A percentile compares a stretch with the other conserved stretches of the same genome.
phyloP scores from a whole-genome alignment of 1,140 invertebrate genomes.

The Diploscapter pachys region DNA sequence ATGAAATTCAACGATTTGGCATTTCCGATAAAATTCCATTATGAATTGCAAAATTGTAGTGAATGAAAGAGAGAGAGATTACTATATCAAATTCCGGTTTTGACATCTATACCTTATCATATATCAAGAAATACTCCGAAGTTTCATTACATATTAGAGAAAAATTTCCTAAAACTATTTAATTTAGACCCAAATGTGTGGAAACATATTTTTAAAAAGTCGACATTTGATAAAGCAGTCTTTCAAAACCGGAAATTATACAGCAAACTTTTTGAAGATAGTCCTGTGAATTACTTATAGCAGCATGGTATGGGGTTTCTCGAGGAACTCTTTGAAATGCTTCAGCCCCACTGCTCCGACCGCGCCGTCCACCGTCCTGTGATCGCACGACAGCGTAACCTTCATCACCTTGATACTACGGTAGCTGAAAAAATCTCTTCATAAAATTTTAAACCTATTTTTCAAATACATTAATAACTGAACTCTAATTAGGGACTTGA shows the following conservation, averaged over 20 bases:
- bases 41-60: no score
- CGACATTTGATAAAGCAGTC: neutral
- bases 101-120: no score
- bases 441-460: neutral
- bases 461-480: neutral
- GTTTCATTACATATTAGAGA: no score
- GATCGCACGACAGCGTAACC: slow-evolving; percentile 72
- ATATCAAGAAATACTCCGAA: no score
- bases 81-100: no score
- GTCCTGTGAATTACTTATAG: slow-evolving; percentile 60
- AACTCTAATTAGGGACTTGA: neutral
- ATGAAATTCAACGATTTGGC: no score
- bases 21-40: no score
- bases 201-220: neutral
- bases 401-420: slow-evolving; percentile 65
- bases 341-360: slow-evolving; percentile 71
- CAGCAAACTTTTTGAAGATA: neutral
- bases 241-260: slow-evolving; percentile 1
- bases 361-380: slow-evolving; percentile 73
- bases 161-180: neutral
- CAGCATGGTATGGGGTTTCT: slow-evolving; percentile 70
- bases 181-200: neutral
- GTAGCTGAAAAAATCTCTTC: slow-evolving; percentile 60
- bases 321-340: slow-evolving; percentile 68
- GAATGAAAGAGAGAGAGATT: no score